phyloP scores from a whole-genome alignment of 2,888 invertebrate species.

The Philopedon plagiatum region DNA sequence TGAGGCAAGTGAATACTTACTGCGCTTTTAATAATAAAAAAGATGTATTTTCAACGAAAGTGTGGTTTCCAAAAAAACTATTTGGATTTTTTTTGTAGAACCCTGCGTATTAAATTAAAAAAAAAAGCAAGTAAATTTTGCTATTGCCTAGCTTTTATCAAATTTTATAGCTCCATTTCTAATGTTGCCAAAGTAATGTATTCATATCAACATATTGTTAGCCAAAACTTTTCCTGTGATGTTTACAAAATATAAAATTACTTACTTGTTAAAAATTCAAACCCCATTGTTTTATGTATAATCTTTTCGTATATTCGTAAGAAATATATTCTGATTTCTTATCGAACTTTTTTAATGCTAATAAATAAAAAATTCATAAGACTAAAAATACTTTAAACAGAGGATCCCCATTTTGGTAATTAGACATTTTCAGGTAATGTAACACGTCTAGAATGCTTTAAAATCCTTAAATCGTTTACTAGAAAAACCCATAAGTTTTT shows the following conservation, averaged over 20 bases:
- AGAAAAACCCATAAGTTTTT: neutral
- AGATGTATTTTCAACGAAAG: too few relatives aligned
- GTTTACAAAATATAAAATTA: neutral
- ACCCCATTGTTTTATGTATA: neutral
- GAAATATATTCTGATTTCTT: neutral
- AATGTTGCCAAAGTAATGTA: neutral
- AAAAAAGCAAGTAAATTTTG: neutral
- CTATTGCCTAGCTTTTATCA: neutral
- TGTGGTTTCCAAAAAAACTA: too few relatives aligned
- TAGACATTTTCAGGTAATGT: slow-evolving; percentile 11
- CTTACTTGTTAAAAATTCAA: neutral
- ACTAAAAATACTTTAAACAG: neutral
- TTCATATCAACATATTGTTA: slow-evolving; percentile 1
- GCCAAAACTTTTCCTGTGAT: slow-evolving; percentile 4
- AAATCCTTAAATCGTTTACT: neutral
- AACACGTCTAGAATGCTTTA: slow-evolving; percentile 2
- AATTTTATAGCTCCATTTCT: neutral
- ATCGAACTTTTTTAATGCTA: neutral
- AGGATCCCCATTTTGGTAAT: neutral
- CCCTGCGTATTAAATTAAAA: too few relatives aligned
- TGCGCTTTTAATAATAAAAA: too few relatives aligned
- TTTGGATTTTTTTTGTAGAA: too few relatives aligned
- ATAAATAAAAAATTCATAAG: neutral
- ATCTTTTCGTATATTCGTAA: neutral
- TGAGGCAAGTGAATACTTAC: too few relatives aligned